Evolutionary conservation across 37 sponge, comb jelly and placozoan genomes (phyloP).

Genomic region (Theonella swinhoei): DNA sequence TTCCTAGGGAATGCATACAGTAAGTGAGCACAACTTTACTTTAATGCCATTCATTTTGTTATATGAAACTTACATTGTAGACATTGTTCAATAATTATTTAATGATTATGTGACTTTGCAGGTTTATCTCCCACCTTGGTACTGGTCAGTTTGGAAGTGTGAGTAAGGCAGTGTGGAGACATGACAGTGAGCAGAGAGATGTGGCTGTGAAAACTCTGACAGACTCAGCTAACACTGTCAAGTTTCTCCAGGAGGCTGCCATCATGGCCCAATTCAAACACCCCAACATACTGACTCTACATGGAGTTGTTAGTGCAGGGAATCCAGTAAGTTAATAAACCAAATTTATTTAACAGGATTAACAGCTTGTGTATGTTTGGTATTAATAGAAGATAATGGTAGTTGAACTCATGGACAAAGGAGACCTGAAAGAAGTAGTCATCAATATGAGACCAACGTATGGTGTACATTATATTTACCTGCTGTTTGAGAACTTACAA

Average conservation of each 20-base stretch:
- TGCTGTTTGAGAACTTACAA: too few species aligned
- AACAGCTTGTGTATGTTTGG: neutral
- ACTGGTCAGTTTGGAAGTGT: neutral
- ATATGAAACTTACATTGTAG: too few species aligned
- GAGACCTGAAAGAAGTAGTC: neutral
- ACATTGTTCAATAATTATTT: too few species aligned
- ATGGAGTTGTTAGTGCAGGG: neutral
- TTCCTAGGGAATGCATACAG: neutral
- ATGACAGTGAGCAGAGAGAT: neutral
- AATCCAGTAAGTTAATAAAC: neutral
- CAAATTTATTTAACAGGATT: neutral
- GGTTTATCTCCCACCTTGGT: neutral
- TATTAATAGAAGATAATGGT: conserved; percentile 13
- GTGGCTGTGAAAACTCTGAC: neutral
- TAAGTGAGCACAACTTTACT: too few species aligned
- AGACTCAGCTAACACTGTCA: neutral
- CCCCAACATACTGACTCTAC: neutral
- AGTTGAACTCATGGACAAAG: neutral
- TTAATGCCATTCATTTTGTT: too few species aligned
- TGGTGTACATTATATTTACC: neutral
- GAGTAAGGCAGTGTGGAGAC: neutral
- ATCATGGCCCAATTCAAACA: conserved; percentile 20
- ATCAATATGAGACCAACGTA: neutral
- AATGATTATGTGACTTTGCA: neutral
- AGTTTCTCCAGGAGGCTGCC: conserved; percentile 13